Conservation (phyloP, 2,888 invertebrate genomes). For the Muschampia staudingeri region DNA sequence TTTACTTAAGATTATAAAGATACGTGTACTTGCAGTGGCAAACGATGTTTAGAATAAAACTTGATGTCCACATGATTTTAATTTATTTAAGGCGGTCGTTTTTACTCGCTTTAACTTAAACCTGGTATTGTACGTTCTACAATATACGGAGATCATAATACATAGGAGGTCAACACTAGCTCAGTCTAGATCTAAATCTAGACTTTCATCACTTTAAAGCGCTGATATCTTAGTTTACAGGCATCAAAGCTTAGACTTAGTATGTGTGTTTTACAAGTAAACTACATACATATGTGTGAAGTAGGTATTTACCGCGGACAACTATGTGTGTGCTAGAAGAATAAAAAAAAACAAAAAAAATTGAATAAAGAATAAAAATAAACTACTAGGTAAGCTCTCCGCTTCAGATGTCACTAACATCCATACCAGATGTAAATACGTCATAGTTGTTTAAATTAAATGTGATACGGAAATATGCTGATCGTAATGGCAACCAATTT, state of each 20-base stretch:
- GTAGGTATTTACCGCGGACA: too few relatives aligned
- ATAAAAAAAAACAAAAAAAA: neutral
- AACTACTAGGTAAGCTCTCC: neutral
- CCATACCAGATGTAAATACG: too few relatives aligned
- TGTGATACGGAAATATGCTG: too few relatives aligned
- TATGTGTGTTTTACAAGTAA: too few relatives aligned
- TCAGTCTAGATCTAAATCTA: conserved; percentile 63
- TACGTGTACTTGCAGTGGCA: too few relatives aligned
- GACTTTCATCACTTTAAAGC: conserved; percentile 55
- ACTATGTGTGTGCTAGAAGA: neutral
- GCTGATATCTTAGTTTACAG: conserved; percentile 74
- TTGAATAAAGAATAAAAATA: neutral
- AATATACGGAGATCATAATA: conserved; percentile 59
- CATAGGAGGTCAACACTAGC: neutral
- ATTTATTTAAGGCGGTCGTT: neutral
- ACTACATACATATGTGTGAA: conserved; percentile 38
- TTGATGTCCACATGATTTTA: neutral
- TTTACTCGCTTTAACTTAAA: neutral
- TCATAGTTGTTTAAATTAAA: too few relatives aligned
- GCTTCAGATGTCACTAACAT: too few relatives aligned
- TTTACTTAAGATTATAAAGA: too few relatives aligned
- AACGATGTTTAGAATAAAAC: too few relatives aligned
- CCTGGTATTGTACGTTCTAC: conserved; percentile 61
- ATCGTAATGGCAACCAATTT: too few relatives aligned
- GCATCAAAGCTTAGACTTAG: conserved; percentile 46